Percentiles rank a stretch among this genome's conserved stretches.
These are phyloP conservation scores for Hemicrepidius hirtus DNA, from an alignment of 2,888 invertebrate species.

Conservation along the genomic window DNA sequence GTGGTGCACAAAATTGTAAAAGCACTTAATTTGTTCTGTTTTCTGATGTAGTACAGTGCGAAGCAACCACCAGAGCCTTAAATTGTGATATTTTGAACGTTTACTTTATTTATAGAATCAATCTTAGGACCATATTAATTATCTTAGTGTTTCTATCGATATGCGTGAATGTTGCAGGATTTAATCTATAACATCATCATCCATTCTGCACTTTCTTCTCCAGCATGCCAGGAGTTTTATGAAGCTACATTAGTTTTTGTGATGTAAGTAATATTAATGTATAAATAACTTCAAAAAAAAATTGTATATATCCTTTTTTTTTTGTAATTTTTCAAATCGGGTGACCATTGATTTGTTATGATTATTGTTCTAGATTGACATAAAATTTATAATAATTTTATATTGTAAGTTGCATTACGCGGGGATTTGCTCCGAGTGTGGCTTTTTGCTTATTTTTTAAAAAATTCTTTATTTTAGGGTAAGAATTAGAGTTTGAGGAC, in stretches of 20 bases:
- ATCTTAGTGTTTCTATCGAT: background rate
- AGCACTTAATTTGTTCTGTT: background rate
- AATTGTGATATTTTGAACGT: slow-evolving; percentile 9
- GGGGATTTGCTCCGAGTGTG: background rate
- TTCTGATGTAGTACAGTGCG: background rate
- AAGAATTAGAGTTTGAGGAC: slow-evolving; percentile 1
- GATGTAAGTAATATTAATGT: slow-evolving; percentile 13
- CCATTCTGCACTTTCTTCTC: background rate
- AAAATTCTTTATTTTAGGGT: slow-evolving; percentile 21
- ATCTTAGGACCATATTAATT: background rate
- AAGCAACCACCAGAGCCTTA: background rate
- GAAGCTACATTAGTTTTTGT: slow-evolving; percentile 30
- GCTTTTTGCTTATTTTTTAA: slow-evolving; percentile 1
- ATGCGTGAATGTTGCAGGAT: background rate
- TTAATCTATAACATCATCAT: background rate
- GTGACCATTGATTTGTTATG: background rate
- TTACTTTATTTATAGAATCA: slow-evolving; percentile 7
- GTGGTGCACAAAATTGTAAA: background rate
- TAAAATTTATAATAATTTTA: slow-evolving; percentile 12
- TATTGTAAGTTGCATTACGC: background rate
- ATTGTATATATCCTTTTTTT: slow-evolving; percentile 20
- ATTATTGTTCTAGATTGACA: slow-evolving; percentile 13
- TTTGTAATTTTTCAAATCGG: slow-evolving; percentile 7
- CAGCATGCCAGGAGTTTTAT: background rate
- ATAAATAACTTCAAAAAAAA: background rate